These are phyloP conservation scores for Pseudochirops cupreus DNA, from an alignment of 2,797 vertebrate species.

Conservation along the genomic window DNA sequence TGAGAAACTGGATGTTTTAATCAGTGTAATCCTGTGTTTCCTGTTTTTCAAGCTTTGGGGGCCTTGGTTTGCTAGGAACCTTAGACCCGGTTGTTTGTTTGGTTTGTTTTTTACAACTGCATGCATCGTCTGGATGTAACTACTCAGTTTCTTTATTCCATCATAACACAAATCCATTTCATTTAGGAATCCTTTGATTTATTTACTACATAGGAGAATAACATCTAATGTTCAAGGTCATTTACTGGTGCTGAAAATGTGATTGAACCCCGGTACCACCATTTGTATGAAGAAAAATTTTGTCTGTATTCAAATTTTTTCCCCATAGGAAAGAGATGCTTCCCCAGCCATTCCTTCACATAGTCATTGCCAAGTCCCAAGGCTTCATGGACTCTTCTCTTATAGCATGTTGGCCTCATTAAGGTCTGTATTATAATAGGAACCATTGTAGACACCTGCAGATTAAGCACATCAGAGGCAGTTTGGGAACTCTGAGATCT, in stretches of 20 bases:
- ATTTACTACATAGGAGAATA: background rate
- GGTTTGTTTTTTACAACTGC: background rate
- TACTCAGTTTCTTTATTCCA: background rate
- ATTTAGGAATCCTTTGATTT: background rate
- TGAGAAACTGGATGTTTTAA: background rate
- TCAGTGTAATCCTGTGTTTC: background rate
- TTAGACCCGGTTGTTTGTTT: background rate
- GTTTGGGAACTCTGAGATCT: slow-evolving; percentile 8
- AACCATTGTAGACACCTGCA: background rate
- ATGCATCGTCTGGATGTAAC: background rate
- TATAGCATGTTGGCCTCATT: background rate
- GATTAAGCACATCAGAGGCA: background rate
- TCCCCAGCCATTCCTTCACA: background rate
- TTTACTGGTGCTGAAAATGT: background rate
- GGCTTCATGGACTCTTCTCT: background rate
- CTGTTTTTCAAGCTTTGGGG: background rate
- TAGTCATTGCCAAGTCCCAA: background rate
- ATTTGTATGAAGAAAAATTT: background rate
- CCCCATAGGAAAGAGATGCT: slow-evolving; percentile 22
- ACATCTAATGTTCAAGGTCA: background rate
- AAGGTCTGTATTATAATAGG: background rate
- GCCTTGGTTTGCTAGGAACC: background rate
- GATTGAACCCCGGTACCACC: background rate
- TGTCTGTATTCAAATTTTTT: slow-evolving; percentile 7
- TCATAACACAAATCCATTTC: background rate